A percentile compares a stretch with the other conserved stretches of the same genome.
Evolutionary conservation across 2,113 vertebrate species (phyloP).

Genomic region (Taxidea taxus): DNA sequence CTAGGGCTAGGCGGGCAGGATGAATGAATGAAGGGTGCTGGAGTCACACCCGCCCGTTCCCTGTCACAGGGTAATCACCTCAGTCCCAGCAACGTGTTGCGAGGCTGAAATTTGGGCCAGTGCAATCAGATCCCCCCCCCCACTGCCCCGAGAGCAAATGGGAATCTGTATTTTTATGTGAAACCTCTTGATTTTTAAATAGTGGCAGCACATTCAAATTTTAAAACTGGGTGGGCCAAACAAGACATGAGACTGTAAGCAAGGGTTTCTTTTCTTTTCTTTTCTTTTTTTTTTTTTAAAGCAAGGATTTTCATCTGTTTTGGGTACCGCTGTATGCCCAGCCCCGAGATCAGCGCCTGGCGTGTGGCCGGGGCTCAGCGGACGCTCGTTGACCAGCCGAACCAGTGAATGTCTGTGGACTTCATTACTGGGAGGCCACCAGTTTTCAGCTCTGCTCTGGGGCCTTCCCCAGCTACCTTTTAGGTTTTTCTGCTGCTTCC

Average conservation of each 20-base stretch:
- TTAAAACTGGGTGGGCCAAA: neutral
- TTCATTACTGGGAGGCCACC: fast-evolving
- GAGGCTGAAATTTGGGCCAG: neutral
- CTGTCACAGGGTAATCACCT: fast-evolving
- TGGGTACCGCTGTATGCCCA: neutral
- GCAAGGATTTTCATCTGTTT: neutral
- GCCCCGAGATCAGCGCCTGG: too few species aligned
- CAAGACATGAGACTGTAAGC: too few species aligned
- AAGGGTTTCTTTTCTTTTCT: too few species aligned
- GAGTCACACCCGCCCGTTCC: neutral
- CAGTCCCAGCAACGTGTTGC: neutral
- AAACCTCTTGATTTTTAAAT: neutral
- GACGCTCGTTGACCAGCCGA: neutral
- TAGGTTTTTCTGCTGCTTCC: neutral
- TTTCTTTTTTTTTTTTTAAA: too few species aligned
- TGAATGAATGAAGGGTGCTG: neutral
- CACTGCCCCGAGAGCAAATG: neutral
- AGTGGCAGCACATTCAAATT: neutral
- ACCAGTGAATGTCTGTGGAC: neutral
- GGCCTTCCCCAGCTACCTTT: neutral
- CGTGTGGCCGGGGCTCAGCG: fast-evolving
- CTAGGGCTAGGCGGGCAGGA: too few species aligned
- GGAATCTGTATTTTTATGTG: neutral
- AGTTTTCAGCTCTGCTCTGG: neutral
- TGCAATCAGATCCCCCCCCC: fast-evolving